Conservation (phyloP, 2,113 vertebrate species). For the Siniperca chuatsi region DNA sequence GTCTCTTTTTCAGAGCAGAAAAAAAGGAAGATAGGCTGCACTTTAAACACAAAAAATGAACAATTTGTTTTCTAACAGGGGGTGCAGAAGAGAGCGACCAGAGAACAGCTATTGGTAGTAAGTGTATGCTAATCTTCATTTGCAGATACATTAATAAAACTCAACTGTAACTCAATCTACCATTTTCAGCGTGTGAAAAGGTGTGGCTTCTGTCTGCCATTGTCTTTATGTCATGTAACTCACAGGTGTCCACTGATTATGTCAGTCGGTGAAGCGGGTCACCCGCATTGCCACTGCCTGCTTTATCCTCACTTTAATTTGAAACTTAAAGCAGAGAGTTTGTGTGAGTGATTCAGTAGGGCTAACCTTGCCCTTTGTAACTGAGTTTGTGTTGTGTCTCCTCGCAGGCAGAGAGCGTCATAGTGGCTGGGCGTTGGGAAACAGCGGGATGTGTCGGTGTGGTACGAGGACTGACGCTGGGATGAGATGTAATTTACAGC, state of each 20-base stretch:
- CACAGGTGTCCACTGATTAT: conserved; percentile 58
- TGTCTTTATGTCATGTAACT: conserved; percentile 59
- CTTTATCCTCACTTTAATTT: conserved; percentile 36
- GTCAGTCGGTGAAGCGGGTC: conserved; percentile 41
- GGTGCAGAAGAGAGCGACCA: conserved; percentile 1
- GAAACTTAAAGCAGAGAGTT: conserved; percentile 50
- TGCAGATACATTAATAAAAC: conserved; percentile 10
- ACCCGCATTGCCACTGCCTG: conserved; percentile 33
- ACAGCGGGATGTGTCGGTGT: conserved; percentile 43
- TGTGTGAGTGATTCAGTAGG: conserved; percentile 34
- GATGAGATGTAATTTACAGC: conserved; percentile 54
- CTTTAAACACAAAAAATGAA: conserved; percentile 43
- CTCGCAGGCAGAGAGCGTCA: conserved; percentile 60
- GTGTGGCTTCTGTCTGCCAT: conserved; percentile 28
- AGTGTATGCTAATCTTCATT: conserved; percentile 11
- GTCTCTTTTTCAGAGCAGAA: conserved; percentile 9
- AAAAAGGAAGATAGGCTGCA: conserved; percentile 5
- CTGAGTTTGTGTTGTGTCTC: conserved; percentile 62
- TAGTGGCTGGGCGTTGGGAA: conserved; percentile 38
- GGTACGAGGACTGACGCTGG: conserved; percentile 43
- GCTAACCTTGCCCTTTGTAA: conserved; percentile 58
- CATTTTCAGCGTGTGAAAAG: conserved; percentile 30
- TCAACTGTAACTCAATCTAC: background rate
- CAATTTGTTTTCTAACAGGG: conserved; percentile 45
- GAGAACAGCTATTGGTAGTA: background rate